Percentiles rank a stretch among this genome's conserved stretches.
phyloP scores from a whole-genome alignment of 2,797 vertebrate species.

The Menidia menidia region DNA sequence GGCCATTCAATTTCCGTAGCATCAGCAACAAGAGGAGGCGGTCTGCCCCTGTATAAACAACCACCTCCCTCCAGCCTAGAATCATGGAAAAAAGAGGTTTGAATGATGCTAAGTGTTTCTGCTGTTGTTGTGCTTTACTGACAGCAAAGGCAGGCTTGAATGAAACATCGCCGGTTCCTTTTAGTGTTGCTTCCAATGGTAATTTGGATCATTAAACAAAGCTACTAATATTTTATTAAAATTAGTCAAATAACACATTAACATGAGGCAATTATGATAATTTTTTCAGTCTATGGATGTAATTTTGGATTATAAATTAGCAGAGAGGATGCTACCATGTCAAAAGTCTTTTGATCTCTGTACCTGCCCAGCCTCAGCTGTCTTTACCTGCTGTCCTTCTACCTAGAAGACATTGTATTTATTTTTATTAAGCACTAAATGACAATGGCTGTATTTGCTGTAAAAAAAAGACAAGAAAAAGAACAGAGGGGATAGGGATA shows the following conservation, averaged over 20 bases:
- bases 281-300: slow-evolving; percentile 19
- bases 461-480: slow-evolving; percentile 48
- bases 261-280: slow-evolving; percentile 38
- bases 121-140: slow-evolving; percentile 38
- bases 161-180: slow-evolving; percentile 1
- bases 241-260: slow-evolving; percentile 45
- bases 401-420: slow-evolving; percentile 80
- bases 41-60: slow-evolving; percentile 84
- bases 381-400: slow-evolving; percentile 83
- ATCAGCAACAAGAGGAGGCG: slow-evolving; percentile 89
- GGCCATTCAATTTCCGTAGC: slow-evolving; percentile 92
- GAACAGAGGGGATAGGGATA: slow-evolving; percentile 47
- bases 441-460: slow-evolving; percentile 78
- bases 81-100: slow-evolving; percentile 55
- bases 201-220: slow-evolving; percentile 32
- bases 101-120: slow-evolving; percentile 48
- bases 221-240: slow-evolving; percentile 63
- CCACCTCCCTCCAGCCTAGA: slow-evolving; percentile 25
- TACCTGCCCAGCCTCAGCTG: slow-evolving; percentile 58
- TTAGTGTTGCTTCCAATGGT: slow-evolving; percentile 31
- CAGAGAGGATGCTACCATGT: slow-evolving; percentile 42
- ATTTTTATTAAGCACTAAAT: slow-evolving; percentile 78
- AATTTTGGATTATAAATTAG: slow-evolving; percentile 22
- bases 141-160: slow-evolving; percentile 21
- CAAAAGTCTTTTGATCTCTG: slow-evolving; percentile 54